phyloP scores from a whole-genome alignment of 92 coral and sea anemone species.

The Zoanthus gigantus region DNA sequence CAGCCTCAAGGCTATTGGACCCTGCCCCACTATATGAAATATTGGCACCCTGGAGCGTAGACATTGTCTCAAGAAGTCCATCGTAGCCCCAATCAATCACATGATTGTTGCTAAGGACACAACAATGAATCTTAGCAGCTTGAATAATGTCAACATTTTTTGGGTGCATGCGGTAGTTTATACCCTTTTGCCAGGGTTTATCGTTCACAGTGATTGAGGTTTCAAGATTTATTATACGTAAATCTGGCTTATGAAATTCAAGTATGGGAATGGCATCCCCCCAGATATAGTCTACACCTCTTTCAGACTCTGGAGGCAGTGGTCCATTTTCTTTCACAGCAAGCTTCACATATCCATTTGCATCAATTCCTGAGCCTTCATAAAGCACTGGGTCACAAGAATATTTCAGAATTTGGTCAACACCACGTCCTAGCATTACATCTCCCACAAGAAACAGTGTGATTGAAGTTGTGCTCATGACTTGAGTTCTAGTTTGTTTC shows the following conservation, averaged over 20 bases:
- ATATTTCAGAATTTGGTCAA: constrained; percentile 83
- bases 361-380: constrained; percentile 84
- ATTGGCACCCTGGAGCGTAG: constrained; percentile 63
- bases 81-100: constrained; percentile 88
- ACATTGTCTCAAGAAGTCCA: constrained; percentile 77
- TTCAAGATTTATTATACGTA: constrained; percentile 83
- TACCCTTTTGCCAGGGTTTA: constrained; percentile 91
- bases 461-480: constrained; percentile 42
- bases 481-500: neutral
- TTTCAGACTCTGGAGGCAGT: constrained; percentile 71
- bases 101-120: constrained; percentile 84
- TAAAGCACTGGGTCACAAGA: constrained; percentile 76
- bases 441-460: constrained; percentile 85
- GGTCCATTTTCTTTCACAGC: constrained; percentile 83
- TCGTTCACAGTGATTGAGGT: constrained; percentile 82
- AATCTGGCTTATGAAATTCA: constrained; percentile 74
- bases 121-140: constrained; percentile 79
- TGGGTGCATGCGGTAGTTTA: constrained; percentile 91
- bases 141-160: constrained; percentile 79
- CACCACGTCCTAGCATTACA: constrained; percentile 92
- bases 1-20: constrained; percentile 60
- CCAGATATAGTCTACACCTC: constrained; percentile 81
- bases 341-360: constrained; percentile 75
- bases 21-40: constrained; percentile 85
- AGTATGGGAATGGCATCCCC: constrained; percentile 79